Base-by-base conservation (phyloP, 2,888 invertebrate genomes). In the Monochamus alternatus region DNA sequence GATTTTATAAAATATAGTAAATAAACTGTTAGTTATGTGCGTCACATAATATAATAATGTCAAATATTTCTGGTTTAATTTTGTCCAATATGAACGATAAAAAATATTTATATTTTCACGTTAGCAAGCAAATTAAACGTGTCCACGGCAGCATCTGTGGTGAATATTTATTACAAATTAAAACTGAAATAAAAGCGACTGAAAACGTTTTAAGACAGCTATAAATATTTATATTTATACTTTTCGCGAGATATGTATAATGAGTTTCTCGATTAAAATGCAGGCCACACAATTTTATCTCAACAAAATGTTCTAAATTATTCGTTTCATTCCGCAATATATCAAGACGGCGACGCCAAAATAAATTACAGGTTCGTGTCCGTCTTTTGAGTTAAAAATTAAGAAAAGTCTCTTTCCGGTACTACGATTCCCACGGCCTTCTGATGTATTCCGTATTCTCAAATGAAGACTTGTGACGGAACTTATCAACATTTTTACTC, bases 401-500 rank as follows among this genome's bases (percentile, higher is more conserved):
- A 38, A 64, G 64, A 64, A 22, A 47, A 64, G 62, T 22, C 47
- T 30, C 64, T 38, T 64, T 64, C 64, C 64, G 47, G 64, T 64
- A 64, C 64, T 47, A 64, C 47, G 9, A 69, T 69, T 69, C 69
- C 69, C 60, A 69, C 69, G 69, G 60, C 30, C 69, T 60, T 69
- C 47, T 69, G 47, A 69, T 58, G 43, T 60, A 69, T 69, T 69
- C 69, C 43, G 60, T 69, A 38, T 30, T 58, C 59, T 59, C 60
- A 38, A 69, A 69, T 69, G 64, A 47, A 64, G 47, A 64, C 55
- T 73, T 69, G 60, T 74, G 59, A 74, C 71, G 58, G 72, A 63
- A 65, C 66, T 75, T 75, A 75, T 72, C 72, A 67, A 55, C 66
- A 67, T 75, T 75, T 69, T 75, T 75, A 75, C 73, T 62, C 75